Evolutionary conservation across 1,140 invertebrate species (phyloP).

Genomic region (Drosophila murphyi): DNA sequence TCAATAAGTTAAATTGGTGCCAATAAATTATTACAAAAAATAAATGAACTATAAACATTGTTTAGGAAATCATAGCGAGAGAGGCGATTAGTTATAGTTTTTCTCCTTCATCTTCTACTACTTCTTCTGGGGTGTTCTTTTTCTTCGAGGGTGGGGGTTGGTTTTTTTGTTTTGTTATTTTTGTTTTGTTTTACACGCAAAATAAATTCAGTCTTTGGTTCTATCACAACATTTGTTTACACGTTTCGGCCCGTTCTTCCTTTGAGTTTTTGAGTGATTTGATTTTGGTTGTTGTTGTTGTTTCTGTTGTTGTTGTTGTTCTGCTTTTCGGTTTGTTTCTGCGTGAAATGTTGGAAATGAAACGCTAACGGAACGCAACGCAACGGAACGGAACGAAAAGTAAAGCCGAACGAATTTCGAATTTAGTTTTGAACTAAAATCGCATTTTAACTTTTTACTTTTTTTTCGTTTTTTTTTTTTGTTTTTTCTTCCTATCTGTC

Average conservation of each 20-base stretch:
- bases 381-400: constrained; percentile 68
- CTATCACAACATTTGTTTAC: constrained; percentile 85
- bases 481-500: constrained; percentile 32
- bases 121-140: constrained; percentile 6
- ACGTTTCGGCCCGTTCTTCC: constrained; percentile 74
- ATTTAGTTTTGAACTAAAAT: constrained; percentile 79
- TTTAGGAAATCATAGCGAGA: constrained; percentile 60
- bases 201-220: constrained; percentile 85
- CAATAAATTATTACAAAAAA: constrained; percentile 62
- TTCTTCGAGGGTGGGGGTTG: constrained; percentile 7
- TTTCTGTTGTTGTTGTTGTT: constrained; percentile 39
- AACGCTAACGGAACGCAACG: constrained; percentile 54
- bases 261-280: constrained; percentile 30
- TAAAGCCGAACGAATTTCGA: constrained; percentile 72
- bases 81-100: constrained; percentile 47
- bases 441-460: constrained; percentile 48
- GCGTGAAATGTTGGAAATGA: constrained; percentile 65
- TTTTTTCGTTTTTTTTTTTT: constrained; percentile 28
- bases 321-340: constrained; percentile 13
- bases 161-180: constrained; percentile 10
- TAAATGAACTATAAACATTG: constrained; percentile 39
- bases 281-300: constrained; percentile 25
- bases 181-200: constrained; percentile 68
- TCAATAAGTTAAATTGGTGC: constrained; percentile 58
- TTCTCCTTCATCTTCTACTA: constrained; percentile 18